These are phyloP conservation scores for Sinonovacula constricta DNA, from an alignment of 1,140 invertebrate genomes.

Conservation along the genomic window DNA sequence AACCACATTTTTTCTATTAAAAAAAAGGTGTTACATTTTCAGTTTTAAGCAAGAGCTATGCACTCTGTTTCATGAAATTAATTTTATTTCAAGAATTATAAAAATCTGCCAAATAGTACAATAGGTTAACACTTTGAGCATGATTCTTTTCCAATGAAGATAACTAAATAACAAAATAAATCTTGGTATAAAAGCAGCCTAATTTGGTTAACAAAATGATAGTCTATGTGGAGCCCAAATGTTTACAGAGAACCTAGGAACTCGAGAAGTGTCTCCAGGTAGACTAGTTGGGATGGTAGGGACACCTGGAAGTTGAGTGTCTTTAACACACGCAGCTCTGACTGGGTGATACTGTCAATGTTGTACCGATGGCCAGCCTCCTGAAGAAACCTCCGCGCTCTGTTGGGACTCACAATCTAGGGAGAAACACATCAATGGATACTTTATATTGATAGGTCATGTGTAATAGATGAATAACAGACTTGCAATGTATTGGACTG, in stretches of 20 bases:
- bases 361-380: slow-evolving; percentile 68
- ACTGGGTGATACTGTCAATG: slow-evolving; percentile 70
- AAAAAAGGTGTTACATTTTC: too few species aligned
- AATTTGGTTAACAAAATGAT: background rate
- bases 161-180: background rate
- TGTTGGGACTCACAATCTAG: slow-evolving; percentile 62
- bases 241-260: slow-evolving; percentile 61
- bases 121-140: background rate
- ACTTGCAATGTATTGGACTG: too few species aligned
- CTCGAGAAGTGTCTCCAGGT: slow-evolving; percentile 71
- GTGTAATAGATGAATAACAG: too few species aligned
- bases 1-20: too few species aligned
- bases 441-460: too few species aligned
- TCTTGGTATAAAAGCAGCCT: background rate
- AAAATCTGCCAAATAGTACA: background rate
- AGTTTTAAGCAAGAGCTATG: too few species aligned
- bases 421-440: too few species aligned
- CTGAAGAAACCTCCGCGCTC: slow-evolving; percentile 58
- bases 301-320: slow-evolving; percentile 69
- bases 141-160: background rate
- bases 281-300: slow-evolving; percentile 61
- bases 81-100: too few species aligned
- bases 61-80: too few species aligned
- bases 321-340: slow-evolving; percentile 75
- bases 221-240: too few species aligned